A percentile compares a stretch with the other conserved stretches of the same genome.
Evolutionary conservation across 2,888 invertebrate species (phyloP).

Genomic region (Rhagophthalmus giganteus): DNA sequence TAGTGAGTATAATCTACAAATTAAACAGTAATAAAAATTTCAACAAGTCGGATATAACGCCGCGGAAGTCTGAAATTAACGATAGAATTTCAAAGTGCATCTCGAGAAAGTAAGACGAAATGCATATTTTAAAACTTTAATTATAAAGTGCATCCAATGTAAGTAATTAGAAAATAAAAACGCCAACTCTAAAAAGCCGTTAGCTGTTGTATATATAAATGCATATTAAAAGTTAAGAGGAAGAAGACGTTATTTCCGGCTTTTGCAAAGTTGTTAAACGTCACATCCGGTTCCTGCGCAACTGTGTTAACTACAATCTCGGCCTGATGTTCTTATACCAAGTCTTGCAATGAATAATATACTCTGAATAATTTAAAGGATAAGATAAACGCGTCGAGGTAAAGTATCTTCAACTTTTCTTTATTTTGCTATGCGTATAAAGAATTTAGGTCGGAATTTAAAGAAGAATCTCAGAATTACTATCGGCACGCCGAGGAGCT

Average conservation of each 20-base stretch:
- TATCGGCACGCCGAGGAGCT: no score
- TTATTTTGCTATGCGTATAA: constrained; percentile 17
- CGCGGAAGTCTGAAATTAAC: neutral
- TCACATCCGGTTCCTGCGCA: constrained; percentile 39
- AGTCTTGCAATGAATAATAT: constrained; percentile 37
- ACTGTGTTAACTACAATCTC: constrained; percentile 37
- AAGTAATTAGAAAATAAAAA: constrained; percentile 30
- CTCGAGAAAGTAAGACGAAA: constrained; percentile 3
- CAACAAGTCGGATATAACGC: neutral
- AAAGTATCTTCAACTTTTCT: constrained; percentile 23
- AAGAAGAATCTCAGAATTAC: constrained; percentile 7
- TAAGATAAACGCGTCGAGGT: constrained; percentile 23
- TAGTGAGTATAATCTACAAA: constrained; percentile 1
- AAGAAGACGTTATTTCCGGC: constrained; percentile 42
- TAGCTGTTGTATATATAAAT: no score
- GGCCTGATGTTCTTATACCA: constrained; percentile 37
- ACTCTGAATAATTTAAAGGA: constrained; percentile 32
- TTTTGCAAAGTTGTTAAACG: constrained; percentile 42
- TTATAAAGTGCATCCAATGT: constrained; percentile 24
- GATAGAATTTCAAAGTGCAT: constrained; percentile 1
- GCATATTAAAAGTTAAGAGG: constrained; percentile 31
- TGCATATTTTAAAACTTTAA: constrained; percentile 30
- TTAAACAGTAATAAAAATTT: constrained; percentile 1
- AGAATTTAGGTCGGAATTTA: constrained; percentile 12
- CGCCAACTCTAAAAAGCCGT: constrained; percentile 32